Percentiles rank a stretch among this genome's conserved stretches.
Conservation (phyloP, 2,113 vertebrate species). For the Scartelaos histophorus region DNA sequence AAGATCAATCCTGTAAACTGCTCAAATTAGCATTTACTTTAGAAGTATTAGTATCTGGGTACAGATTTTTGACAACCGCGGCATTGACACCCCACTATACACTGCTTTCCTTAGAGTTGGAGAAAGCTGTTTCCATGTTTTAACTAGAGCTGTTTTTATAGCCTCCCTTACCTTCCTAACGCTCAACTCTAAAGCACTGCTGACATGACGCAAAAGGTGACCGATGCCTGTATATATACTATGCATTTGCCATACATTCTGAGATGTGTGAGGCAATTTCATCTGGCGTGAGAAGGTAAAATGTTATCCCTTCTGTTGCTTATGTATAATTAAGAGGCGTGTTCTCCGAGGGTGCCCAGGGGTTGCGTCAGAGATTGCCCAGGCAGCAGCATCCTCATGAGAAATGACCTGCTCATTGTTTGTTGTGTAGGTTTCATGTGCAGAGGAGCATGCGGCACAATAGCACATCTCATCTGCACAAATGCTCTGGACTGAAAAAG, state of each 20-base stretch:
- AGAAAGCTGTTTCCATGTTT: conserved; percentile 43
- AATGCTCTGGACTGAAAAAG: conserved; percentile 7
- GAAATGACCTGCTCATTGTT: conserved; percentile 68
- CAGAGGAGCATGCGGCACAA: conserved; percentile 36
- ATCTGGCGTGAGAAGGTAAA: conserved; percentile 60
- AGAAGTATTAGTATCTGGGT: not conserved
- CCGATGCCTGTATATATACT: conserved; percentile 23
- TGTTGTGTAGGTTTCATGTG: conserved; percentile 56
- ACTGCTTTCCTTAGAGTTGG: conserved; percentile 28
- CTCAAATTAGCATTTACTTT: not conserved
- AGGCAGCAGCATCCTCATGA: conserved; percentile 63
- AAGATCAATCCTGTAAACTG: not conserved
- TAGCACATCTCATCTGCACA: conserved; percentile 38
- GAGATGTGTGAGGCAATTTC: conserved; percentile 41
- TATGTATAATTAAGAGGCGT: conserved; percentile 69
- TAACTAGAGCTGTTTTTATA: conserved; percentile 24
- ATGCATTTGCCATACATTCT: conserved; percentile 49
- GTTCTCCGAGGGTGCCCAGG: conserved; percentile 56
- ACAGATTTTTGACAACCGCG: too few relatives aligned
- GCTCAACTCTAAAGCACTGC: conserved; percentile 18
- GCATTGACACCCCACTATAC: conserved; percentile 13
- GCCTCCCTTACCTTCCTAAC: not conserved
- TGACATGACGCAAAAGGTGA: conserved; percentile 24
- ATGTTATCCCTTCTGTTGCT: conserved; percentile 66
- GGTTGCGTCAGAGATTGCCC: conserved; percentile 71